Evolutionary conservation across 2,888 invertebrate genomes (phyloP), one percentile per base, ranked within the genome.

Genomic region (Metalampra italica): DNA sequence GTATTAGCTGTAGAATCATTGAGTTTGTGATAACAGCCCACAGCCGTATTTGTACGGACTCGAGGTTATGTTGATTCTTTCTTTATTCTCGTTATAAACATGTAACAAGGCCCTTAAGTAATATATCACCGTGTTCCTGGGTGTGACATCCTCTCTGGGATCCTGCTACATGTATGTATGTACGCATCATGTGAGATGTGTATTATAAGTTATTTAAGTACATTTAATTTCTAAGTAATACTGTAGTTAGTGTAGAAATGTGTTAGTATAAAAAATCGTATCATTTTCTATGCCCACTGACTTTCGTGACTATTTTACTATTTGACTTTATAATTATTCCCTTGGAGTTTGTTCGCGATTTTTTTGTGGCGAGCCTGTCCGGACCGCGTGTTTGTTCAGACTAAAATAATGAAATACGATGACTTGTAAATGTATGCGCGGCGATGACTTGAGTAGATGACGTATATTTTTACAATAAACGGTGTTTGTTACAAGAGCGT

Each of bases 381-480:
- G 30, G n/a, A n/a, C n/a, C n/a, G n/a, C n/a, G n/a, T n/a, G n/a
- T 32, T 32, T 32, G 8, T 32, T 2, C 11, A 32, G 22, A 5
- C 22, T 5, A 22, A 2, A 32, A 32, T 32, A 11, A 32, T 32
- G 11, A 11, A 9, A 2, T 32, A 32, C 3, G 7, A 32, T 32
- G 32, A 32, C 9, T 34, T 36, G 36, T 36, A n/a, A n/a, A n/a
- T 36, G 36, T 36, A 1, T n/a, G 9, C 36, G n/a, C n/a, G 36
- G 36, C n/a, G n/a, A 15, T 12, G 40, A 45, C 36, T 59, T 59
- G 60, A 60, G 52, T 46, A 52, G 56, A 52, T 62, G 55, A 36
- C n/a, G 36, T 36, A 60, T 79, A 75, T 79, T 77, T 78, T 75
- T 71, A 52, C 75, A 79, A 75, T 78, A 78, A 79, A 76, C 56